Evolutionary conservation across 2,888 invertebrate species (phyloP), one percentile per base, ranked within the genome.

Genomic region (Parthenolecanium corni): DNA sequence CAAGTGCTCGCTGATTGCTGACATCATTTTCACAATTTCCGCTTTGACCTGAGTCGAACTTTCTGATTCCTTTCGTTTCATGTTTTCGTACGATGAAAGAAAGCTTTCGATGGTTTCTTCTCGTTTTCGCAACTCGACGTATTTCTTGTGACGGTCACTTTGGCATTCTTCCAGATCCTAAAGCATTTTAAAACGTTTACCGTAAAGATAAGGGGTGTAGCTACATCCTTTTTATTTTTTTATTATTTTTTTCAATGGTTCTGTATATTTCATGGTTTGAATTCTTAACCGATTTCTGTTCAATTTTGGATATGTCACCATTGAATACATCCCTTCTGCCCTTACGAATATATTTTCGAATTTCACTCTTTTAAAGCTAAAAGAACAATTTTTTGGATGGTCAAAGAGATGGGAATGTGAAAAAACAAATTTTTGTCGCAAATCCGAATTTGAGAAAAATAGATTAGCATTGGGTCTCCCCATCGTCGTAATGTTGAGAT

Each of bases 101-200:
- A 89, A 89, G 18, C 80, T 76, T 68, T 89, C 86, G 81, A 90
- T 89, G 1, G 84, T 83, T 73, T 87, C 85, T 71, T 89, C 90
- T 56, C 87, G 77, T 69, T 85, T 85, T 69, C 84, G 82, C 53
- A 89, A 73, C 70, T 90, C 89, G 46, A 85, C 80, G 70, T 87
- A 89, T 71, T 88, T 89, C 66, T 84, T 82, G 69, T 84, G 85
- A 38, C 85, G 80, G 68, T 88, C 87, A 0, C 83, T 82, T 68
- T 82, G 81, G 16, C 80, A 81, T 70, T 84, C 84, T 70, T 84
- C 83, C 2, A 84, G 72, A 69, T 83, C 82, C 76, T 80, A 66
- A n/a, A 69, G 54, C 9, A 44, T 16, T 18, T 12, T n/a, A n/a
- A n/a, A n/a, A n/a, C n/a, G 12, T n/a, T 38, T 12, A 38, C 38